phyloP scores from a whole-genome alignment of 2,888 invertebrate species.

The Eumacrocentrus americanus region DNA sequence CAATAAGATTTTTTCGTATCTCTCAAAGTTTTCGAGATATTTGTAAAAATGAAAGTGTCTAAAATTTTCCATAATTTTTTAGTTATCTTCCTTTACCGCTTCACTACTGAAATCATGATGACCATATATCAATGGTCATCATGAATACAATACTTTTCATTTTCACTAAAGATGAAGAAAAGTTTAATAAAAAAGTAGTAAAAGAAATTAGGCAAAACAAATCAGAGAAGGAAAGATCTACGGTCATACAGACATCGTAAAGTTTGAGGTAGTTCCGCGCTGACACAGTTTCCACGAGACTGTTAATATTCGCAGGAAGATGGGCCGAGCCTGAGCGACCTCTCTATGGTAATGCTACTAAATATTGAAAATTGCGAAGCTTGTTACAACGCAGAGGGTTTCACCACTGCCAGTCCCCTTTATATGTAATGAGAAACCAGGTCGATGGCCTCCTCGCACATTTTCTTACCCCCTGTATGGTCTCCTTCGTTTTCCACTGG shows the following conservation, averaged over 20 bases:
- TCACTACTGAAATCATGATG: too few species aligned
- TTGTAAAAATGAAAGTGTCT: too few species aligned
- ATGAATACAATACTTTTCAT: too few species aligned
- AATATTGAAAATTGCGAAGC: slow-evolving; percentile 43
- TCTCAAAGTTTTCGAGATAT: too few species aligned
- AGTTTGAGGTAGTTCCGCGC: slow-evolving; percentile 22
- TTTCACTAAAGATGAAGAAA: too few species aligned
- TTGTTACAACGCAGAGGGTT: slow-evolving; percentile 36
- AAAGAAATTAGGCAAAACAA: background rate
- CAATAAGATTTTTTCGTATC: too few species aligned
- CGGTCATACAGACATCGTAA: background rate
- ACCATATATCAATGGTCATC: too few species aligned
- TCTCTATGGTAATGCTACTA: slow-evolving; percentile 36
- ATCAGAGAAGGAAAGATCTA: background rate
- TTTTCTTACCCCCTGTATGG: slow-evolving; percentile 9
- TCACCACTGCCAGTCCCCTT: slow-evolving; percentile 19
- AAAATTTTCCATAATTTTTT: too few species aligned
- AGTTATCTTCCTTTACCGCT: too few species aligned
- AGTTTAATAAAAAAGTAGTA: background rate
- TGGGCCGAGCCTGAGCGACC: slow-evolving; percentile 7
- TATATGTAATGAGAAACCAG: slow-evolving; percentile 39
- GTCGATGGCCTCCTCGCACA: slow-evolving; percentile 23
- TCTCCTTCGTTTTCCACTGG: background rate
- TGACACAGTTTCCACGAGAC: slow-evolving; percentile 31
- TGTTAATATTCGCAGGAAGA: slow-evolving; percentile 33